Evolutionary conservation across 2,797 vertebrate genomes (phyloP), one percentile per base, ranked within the genome.

Genomic region (Poeciliopsis gracilis): DNA sequence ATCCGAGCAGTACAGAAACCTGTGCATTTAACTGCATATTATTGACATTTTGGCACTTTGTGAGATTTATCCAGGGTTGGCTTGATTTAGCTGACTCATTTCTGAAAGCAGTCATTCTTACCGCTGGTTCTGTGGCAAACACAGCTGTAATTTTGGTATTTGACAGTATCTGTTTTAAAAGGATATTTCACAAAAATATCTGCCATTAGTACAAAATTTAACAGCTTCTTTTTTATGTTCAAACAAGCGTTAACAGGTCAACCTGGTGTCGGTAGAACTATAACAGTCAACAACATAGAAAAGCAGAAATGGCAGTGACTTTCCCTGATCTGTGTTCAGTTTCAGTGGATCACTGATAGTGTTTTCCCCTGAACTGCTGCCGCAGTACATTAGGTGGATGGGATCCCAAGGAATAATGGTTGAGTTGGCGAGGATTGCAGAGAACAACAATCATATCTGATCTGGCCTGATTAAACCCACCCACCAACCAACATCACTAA

Each of bases 311-410:
- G 4, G 15, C 18, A 23, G 10, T 12, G 33, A 66, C 20, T 66
- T 18, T 11, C 36, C 36, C 33, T 66, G 33, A 38, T 38, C 4
- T 66, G 18, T 23, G 38, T 66, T 38, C 18, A 86, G 90, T 85
- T 66, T 89, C 84, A 61, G 73, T 83, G 84, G 90, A 89, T 89
- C 81, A 77, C 85, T 63, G 33, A 36, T 73, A 80, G 86, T 78
- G 78, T 87, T 77, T 91, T 86, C 86, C 91, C 88, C 89, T 7
- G 3, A 41, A 78, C 5, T 83, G 81, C 87, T 75, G 82, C 86
- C 82, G 85, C 87, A 94, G 89, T 90, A 93, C 90, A 93, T 94
- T 94, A 94, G 94, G 89, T 90, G 89, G 91, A 92, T 88, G 86
- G 85, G 91, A 93, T 93, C 89, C 90, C 74, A 87, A 90, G 90